Evolutionary conservation across 2,113 vertebrate species (phyloP).

Genomic region (Oncorhynchus masou): DNA sequence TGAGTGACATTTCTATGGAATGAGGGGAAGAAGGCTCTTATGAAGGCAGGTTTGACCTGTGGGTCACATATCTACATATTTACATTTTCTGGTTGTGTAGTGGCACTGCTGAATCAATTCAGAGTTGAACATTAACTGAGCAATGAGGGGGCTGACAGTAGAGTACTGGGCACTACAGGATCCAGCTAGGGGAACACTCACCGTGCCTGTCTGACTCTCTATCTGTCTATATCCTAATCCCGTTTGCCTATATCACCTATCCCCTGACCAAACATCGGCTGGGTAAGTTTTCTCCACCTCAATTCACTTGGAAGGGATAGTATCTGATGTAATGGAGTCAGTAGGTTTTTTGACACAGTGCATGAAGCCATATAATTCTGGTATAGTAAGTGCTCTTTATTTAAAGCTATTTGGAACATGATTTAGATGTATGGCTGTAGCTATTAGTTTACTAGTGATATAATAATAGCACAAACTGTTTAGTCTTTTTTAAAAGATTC

Average conservation of each 20-base stretch:
- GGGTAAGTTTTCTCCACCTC: constrained; percentile 33
- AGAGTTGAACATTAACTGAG: constrained; percentile 59
- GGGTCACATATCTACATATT: constrained; percentile 34
- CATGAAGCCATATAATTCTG: no score
- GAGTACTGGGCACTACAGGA: constrained; percentile 10
- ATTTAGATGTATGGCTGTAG: no score
- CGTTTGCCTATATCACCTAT: background rate
- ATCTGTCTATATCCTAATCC: background rate
- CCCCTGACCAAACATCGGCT: constrained; percentile 17
- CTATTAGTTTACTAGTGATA: no score
- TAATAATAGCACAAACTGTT: no score
- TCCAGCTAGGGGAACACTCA: background rate
- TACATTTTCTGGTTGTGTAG: constrained; percentile 38
- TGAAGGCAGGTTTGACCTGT: constrained; percentile 3
- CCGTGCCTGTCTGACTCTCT: background rate
- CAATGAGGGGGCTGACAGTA: constrained; percentile 27
- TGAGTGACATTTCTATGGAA: background rate
- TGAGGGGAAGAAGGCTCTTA: background rate
- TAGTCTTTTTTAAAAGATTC: no score
- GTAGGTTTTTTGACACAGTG: no score
- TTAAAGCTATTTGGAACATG: no score
- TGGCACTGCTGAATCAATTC: constrained; percentile 46
- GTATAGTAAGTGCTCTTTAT: no score
- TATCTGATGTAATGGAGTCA: no score
- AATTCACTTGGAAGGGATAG: background rate